Base-by-base conservation (phyloP, 2,888 invertebrate species). In the Muschampia staudingeri region DNA sequence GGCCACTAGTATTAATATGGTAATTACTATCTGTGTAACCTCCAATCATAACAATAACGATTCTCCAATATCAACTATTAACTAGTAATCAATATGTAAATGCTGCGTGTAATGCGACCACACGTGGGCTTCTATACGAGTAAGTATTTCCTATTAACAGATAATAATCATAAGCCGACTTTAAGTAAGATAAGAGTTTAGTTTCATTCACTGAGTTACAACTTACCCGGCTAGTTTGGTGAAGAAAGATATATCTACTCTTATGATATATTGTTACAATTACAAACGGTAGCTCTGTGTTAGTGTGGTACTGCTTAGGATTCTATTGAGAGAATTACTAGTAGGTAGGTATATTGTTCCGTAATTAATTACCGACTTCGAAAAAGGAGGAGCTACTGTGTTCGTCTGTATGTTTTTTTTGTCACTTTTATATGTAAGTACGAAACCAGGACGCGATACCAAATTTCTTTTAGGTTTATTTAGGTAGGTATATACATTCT, bases 41-140 rank as follows among this genome's bases (percentile, higher is more conserved):
- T 34, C 30, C 25, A 19, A 42, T 44, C 67, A 61, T 25, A 42
- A 52, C 91, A 90, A 86, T 88, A 83, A 89, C 89, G 80, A 79
- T 79, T 65, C 65, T 61, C 48, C 34, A 76, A 70, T 52, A 76
- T 76, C 75, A 48, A 80, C 61, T 61, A 61, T 61, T 25, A 12
- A 61, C 12, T n/a, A 56, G 40, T 81, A 40, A 76, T 76, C 76
- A 69, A 37, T 44, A 72, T 81, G 77, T 61, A 52, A 77, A 78
- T 72, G 37, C n/a, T 78, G 25, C 37, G 52, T 42, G 75, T 69
- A 75, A 75, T 52, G 11, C 42, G 72, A 73, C 73, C 67, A 75
- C 75, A 80, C 67, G 37, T 37, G 65, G 44, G 61, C 4, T 40
- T 70, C 30, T 61, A 19, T 30, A 42, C 25, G 48, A 12, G 12